Evolutionary conservation across 2,888 invertebrate species (phyloP).

Genomic region (Alitta virens): DNA sequence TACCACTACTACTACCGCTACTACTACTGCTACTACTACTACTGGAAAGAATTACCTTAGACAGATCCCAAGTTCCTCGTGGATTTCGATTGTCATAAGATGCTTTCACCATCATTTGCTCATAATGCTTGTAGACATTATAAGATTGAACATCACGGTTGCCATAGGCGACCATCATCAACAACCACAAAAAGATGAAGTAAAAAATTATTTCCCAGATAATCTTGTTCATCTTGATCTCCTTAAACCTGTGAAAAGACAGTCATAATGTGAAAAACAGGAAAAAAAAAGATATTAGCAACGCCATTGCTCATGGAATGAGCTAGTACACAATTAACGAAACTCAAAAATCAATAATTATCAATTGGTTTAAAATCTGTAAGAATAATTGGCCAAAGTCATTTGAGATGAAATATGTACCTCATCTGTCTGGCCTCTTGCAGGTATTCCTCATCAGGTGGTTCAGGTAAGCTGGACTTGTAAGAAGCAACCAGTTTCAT

Average conservation of each 20-base stretch:
- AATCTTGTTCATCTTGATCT: slow-evolving; percentile 34
- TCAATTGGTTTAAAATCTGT: too few species aligned
- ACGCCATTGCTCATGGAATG: too few species aligned
- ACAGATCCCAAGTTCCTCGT: not conserved
- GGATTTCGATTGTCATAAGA: not conserved
- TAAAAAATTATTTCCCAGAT: slow-evolving; percentile 36
- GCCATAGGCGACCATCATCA: slow-evolving; percentile 35
- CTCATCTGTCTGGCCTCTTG: slow-evolving; percentile 30
- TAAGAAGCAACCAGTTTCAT: slow-evolving; percentile 22
- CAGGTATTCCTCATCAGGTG: slow-evolving; percentile 33
- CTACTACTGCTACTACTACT: too few species aligned
- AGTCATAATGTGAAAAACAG: too few species aligned
- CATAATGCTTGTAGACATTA: slow-evolving; percentile 26
- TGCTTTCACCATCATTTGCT: slow-evolving; percentile 20
- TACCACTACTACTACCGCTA: too few species aligned
- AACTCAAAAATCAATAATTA: too few species aligned
- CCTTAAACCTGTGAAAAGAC: slow-evolving; percentile 30
- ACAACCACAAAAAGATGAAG: slow-evolving; percentile 33
- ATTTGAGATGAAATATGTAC: too few species aligned
- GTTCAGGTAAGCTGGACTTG: slow-evolving; percentile 25
- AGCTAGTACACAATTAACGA: too few species aligned
- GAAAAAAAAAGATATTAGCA: too few species aligned
- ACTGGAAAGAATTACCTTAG: not conserved
- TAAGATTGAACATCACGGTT: slow-evolving; percentile 35
- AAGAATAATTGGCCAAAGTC: too few species aligned